A percentile compares a stretch with the other conserved stretches of the same genome.
phyloP scores from a whole-genome alignment of 2,797 vertebrate genomes.

The Cyprinella venusta region DNA sequence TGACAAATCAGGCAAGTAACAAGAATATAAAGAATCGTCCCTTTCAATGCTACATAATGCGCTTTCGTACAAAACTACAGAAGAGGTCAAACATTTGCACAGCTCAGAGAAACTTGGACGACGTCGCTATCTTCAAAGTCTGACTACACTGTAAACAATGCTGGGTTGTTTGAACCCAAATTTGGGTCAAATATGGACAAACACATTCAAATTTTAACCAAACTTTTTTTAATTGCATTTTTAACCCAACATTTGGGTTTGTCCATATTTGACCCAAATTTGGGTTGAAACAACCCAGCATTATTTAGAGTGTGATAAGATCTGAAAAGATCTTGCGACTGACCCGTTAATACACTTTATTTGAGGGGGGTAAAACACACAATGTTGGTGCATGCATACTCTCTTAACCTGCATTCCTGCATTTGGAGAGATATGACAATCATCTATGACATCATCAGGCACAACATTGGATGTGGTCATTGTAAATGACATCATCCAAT shows the following conservation, averaged over 20 bases:
- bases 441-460: not conserved
- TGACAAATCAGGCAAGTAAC: not conserved
- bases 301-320: not conserved
- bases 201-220: too few species aligned
- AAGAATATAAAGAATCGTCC: not conserved
- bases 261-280: too few species aligned
- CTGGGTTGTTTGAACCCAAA: too few species aligned
- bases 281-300: too few species aligned
- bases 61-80: not conserved
- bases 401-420: not conserved
- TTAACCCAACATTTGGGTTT: too few species aligned
- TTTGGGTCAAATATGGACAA: too few species aligned
- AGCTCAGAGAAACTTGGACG: not conserved
- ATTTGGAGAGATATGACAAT: not conserved
- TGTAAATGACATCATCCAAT: too few species aligned
- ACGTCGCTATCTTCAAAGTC: not conserved
- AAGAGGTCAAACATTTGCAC: not conserved
- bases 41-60: too few species aligned
- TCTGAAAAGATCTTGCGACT: constrained; percentile 12
- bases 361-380: not conserved
- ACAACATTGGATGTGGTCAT: too few species aligned
- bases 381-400: not conserved
- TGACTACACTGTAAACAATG: not conserved
- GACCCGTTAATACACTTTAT: not conserved
- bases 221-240: too few species aligned